Evolutionary conservation across 2,113 vertebrate species (phyloP).

Genomic region (Phalacrocorax aristotelis): DNA sequence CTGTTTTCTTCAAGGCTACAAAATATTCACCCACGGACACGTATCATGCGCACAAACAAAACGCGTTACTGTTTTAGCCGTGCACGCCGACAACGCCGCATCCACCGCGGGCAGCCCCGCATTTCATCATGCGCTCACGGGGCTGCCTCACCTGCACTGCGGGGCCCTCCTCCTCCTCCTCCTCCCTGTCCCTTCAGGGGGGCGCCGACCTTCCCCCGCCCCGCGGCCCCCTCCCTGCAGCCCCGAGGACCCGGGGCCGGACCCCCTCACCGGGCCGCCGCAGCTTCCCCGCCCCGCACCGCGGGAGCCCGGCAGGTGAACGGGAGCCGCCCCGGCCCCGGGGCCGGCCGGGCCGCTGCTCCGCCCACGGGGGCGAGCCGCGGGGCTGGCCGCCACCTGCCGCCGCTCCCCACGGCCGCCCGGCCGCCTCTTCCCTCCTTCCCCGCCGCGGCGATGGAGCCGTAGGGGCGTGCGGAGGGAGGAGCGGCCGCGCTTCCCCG

Average conservation of each 20-base stretch:
- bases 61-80: not conserved
- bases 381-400: not conserved
- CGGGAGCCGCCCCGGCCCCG: too few relatives aligned
- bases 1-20: not conserved
- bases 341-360: too few relatives aligned
- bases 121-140: fast-evolving
- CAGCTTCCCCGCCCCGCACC: too few relatives aligned
- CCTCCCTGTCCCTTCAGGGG: not conserved
- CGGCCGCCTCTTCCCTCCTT: not conserved
- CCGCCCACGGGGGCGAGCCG: not conserved
- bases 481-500: not conserved
- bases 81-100: not conserved
- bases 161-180: not conserved
- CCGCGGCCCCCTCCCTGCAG: too few relatives aligned
- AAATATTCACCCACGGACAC: fast-evolving
- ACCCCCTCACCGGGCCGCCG: too few relatives aligned
- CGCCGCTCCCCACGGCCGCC: not conserved
- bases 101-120: not conserved
- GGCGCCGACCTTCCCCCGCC: not conserved
- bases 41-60: not conserved
- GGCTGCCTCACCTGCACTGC: not conserved
- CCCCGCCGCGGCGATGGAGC: not conserved
- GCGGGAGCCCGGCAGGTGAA: too few relatives aligned
- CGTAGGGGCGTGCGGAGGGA: not conserved
- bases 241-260: not conserved